Evolutionary conservation across 2,113 vertebrate genomes (phyloP).

Genomic region (Ahaetulla prasina): DNA sequence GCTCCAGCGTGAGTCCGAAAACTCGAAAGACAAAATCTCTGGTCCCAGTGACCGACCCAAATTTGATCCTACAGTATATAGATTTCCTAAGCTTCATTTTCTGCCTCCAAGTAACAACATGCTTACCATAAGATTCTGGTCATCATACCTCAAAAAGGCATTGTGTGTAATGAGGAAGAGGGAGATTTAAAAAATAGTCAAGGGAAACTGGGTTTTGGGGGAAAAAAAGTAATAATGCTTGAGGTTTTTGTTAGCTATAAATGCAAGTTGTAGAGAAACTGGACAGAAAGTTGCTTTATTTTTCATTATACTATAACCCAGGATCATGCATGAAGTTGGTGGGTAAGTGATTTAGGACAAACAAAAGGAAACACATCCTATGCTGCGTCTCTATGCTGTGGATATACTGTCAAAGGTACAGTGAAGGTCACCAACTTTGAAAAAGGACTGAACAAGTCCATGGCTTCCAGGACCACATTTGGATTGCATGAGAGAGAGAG

Average conservation of each 20-base stretch:
- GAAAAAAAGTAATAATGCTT: too few relatives aligned
- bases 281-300: not conserved
- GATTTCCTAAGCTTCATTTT: conserved; percentile 19
- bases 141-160: not conserved
- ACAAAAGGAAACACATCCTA: not conserved
- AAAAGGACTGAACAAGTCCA: not conserved
- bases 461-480: not conserved
- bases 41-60: too few relatives aligned
- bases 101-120: not conserved
- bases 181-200: not conserved
- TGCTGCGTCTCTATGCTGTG: not conserved
- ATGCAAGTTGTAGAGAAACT: not conserved
- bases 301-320: not conserved
- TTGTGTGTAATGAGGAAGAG: not conserved
- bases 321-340: not conserved
- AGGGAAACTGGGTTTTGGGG: not conserved
- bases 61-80: not conserved
- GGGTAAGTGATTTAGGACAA: not conserved
- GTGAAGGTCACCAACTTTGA: not conserved
- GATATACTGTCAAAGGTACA: not conserved
- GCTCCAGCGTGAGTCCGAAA: too few relatives aligned
- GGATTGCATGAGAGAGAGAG: not conserved
- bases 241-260: not conserved
- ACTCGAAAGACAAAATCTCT: too few relatives aligned
- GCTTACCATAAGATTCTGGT: conserved; percentile 48